Evolutionary conservation across 2,113 vertebrate species (phyloP).

Genomic region (Furnarius figulus): DNA sequence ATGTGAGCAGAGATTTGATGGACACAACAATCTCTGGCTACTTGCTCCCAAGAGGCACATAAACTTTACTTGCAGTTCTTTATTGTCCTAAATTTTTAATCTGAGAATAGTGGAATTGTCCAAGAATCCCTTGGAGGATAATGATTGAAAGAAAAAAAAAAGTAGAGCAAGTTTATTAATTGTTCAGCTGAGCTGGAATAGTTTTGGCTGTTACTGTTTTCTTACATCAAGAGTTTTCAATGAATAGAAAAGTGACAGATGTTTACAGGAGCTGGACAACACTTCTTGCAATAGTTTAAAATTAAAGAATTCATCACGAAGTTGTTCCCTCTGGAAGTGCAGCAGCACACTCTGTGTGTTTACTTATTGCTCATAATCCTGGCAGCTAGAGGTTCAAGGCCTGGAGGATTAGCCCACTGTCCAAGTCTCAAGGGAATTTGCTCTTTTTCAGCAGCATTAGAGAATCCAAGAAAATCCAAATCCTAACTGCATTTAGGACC

Average conservation of each 20-base stretch:
- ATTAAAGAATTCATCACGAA: slow-evolving; percentile 41
- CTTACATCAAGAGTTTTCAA: slow-evolving; percentile 8
- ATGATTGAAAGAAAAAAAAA: slow-evolving; percentile 19
- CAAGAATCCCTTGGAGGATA: background rate
- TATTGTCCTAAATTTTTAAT: slow-evolving; percentile 67
- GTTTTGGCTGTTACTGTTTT: background rate
- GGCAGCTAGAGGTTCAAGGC: background rate
- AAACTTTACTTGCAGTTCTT: slow-evolving; percentile 64
- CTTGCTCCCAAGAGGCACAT: slow-evolving; percentile 42
- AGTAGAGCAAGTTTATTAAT: slow-evolving; percentile 34
- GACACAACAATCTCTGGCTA: slow-evolving; percentile 64
- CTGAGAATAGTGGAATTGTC: background rate
- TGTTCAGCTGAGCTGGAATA: slow-evolving; percentile 5
- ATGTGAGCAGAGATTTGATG: slow-evolving; percentile 58
- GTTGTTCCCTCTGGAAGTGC: background rate
- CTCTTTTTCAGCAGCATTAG: background rate
- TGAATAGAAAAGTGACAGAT: slow-evolving; percentile 47
- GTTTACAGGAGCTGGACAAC: slow-evolving; percentile 17
- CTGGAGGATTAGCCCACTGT: background rate
- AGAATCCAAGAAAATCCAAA: background rate
- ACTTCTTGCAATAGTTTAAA: slow-evolving; percentile 31
- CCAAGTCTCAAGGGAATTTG: background rate
- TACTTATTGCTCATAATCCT: background rate
- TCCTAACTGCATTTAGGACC: background rate
- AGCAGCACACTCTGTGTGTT: background rate